Percentiles rank a stretch among this genome's conserved stretches.
Evolutionary conservation across 2,888 invertebrate genomes (phyloP).

Genomic region (Brachylomia viminalis): DNA sequence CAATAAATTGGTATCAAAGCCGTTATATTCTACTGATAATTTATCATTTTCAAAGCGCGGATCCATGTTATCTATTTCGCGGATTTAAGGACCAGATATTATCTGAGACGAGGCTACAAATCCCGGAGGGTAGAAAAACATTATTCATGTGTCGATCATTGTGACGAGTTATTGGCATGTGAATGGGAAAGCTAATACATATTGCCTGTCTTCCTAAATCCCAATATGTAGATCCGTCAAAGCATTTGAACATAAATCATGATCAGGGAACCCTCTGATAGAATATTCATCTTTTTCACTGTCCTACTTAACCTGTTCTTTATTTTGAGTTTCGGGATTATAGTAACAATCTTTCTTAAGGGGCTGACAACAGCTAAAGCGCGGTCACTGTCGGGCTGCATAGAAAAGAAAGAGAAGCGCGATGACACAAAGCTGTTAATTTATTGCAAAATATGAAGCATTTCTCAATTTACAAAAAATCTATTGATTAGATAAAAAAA

Average conservation of each 20-base stretch:
- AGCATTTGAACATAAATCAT: constrained; percentile 43
- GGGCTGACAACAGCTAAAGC: too few relatives aligned
- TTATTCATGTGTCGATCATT: constrained; percentile 65
- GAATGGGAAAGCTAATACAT: constrained; percentile 56
- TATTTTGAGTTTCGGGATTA: not conserved
- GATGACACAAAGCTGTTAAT: too few relatives aligned
- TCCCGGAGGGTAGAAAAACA: constrained; percentile 49
- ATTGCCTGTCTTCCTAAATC: constrained; percentile 39
- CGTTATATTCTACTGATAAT: constrained; percentile 34
- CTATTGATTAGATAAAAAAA: too few relatives aligned
- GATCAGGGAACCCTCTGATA: constrained; percentile 10
- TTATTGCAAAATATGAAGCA: too few relatives aligned
- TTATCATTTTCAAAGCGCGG: constrained; percentile 45
- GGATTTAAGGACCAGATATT: constrained; percentile 44
- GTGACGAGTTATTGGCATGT: constrained; percentile 51
- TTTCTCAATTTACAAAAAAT: too few relatives aligned
- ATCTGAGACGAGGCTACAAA: constrained; percentile 44
- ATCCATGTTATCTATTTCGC: constrained; percentile 32
- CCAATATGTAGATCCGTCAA: constrained; percentile 39
- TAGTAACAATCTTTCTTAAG: constrained; percentile 24
- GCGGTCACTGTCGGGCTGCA: too few relatives aligned
- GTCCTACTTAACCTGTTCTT: not conserved
- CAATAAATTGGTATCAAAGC: constrained; percentile 21
- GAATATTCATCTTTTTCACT: not conserved
- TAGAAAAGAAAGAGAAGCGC: too few relatives aligned